Base-by-base conservation (phyloP, 2,888 invertebrate genomes). In the Ryuthela nishihirai region DNA sequence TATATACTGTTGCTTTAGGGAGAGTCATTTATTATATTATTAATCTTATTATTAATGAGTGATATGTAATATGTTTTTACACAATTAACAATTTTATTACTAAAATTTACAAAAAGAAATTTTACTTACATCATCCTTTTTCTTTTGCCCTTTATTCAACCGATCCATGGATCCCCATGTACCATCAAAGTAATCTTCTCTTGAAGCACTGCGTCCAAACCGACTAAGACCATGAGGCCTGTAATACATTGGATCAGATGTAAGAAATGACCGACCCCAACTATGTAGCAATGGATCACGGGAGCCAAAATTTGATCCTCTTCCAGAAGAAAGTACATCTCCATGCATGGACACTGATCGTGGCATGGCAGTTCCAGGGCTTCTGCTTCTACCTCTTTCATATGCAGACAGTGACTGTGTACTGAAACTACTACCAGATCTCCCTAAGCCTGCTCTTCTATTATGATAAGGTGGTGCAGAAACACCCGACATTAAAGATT, bases 391-490 rank as follows among this genome's bases (percentile, higher is more conserved):
- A 2, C 47, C 47, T 25, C 53, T 38, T 21, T 59, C 59, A 18
- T 44, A 59, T 7, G 29, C 29, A 29, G 29, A 29, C 17, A 59
- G 18, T 5, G 59, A 59, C 20, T 59, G 59, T 3, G 59, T 59
- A 18, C 59, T 59, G 34, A 53, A 59, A n/a, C 59, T 53, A 5
- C 39, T 34, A 6, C 45, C 56, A 38, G 47, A 20, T 20, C 54
- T 36, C 29, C 54, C 41, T 10, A 36, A 24, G 3, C 50, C 52
- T 10, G 52, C 58, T 46, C 52, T 23, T 12, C 59, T 42, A 34
- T 59, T 59, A 17, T 59, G 59, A n/a, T 59, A 59, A 15, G 59
- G 59, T 12, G 59, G 59, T 21, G 59, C 59, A 6, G 59, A 59
- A n/a, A 53, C 36, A 25, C 59, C 59, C 17, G 59, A 59, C 12